Evolutionary conservation across 2,113 vertebrate species (phyloP).

Genomic region (Gorsachius goisagi): DNA sequence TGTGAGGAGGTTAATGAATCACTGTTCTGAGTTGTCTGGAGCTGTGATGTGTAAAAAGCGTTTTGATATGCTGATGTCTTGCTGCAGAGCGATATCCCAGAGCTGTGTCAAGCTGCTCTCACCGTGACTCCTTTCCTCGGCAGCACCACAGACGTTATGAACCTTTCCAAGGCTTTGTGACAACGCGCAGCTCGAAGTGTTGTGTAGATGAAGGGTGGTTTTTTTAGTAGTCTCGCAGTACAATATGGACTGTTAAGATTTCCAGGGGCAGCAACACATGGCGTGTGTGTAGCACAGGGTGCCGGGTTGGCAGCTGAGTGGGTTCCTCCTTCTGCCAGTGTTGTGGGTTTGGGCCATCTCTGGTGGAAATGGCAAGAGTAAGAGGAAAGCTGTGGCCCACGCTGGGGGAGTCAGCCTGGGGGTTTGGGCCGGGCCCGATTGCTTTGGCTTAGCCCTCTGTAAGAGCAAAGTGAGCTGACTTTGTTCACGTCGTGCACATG

Average conservation of each 20-base stretch:
- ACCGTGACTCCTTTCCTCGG: not conserved
- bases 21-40: not conserved
- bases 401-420: not conserved
- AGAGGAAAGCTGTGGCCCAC: not conserved
- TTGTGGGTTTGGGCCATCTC: not conserved
- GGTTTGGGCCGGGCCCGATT: not conserved
- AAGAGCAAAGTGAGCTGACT: not conserved
- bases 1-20: not conserved
- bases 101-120: not conserved
- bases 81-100: not conserved
- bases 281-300: not conserved
- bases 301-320: not conserved
- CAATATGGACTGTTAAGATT: not conserved
- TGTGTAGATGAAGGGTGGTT: not conserved
- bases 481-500: not conserved
- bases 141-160: not conserved
- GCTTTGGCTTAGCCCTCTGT: not conserved
- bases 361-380: not conserved
- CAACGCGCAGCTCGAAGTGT: accelerated
- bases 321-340: not conserved
- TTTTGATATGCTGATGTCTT: not conserved
- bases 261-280: not conserved
- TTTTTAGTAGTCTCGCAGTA: not conserved
- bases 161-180: not conserved
- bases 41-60: not conserved